Evolutionary conservation across 35 echinoderm and acorn worm species (phyloP).

Genomic region (Holothuria glaberrima): DNA sequence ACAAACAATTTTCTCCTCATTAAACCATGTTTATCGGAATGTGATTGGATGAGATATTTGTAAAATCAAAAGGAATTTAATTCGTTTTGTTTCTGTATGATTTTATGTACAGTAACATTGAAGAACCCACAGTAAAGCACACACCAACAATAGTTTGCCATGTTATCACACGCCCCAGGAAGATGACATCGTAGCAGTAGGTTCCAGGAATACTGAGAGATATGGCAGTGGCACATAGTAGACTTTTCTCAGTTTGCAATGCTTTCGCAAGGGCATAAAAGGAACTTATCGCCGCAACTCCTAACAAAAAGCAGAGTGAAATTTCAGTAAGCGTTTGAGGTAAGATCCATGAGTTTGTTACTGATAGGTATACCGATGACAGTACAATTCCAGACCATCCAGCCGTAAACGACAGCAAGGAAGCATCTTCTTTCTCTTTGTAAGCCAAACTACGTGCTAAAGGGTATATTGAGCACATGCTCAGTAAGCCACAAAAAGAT

Average conservation of each 20-base stretch:
- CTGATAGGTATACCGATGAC: not conserved
- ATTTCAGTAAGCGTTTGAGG: not conserved
- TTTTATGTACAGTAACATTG: no score
- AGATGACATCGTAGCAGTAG: not conserved
- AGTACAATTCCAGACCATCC: not conserved
- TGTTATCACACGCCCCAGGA: not conserved
- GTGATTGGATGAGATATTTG: no score
- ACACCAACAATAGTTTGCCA: constrained; percentile 20
- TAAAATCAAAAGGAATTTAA: no score
- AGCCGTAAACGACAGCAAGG: not conserved
- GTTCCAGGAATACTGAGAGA: not conserved
- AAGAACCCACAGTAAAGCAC: not conserved
- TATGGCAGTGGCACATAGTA: not conserved
- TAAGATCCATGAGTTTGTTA: not conserved
- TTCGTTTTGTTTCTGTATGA: no score
- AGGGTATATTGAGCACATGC: no score
- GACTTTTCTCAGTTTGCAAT: not conserved
- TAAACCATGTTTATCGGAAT: no score
- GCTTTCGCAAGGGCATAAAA: not conserved
- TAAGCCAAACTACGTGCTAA: not conserved
- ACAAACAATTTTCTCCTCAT: no score
- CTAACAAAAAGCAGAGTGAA: not conserved
- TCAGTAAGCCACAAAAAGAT: not conserved
- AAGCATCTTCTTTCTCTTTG: not conserved
- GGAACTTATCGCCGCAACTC: not conserved